Conservation (phyloP, 1,140 invertebrate species). For the Amphibalanus amphitrite region DNA sequence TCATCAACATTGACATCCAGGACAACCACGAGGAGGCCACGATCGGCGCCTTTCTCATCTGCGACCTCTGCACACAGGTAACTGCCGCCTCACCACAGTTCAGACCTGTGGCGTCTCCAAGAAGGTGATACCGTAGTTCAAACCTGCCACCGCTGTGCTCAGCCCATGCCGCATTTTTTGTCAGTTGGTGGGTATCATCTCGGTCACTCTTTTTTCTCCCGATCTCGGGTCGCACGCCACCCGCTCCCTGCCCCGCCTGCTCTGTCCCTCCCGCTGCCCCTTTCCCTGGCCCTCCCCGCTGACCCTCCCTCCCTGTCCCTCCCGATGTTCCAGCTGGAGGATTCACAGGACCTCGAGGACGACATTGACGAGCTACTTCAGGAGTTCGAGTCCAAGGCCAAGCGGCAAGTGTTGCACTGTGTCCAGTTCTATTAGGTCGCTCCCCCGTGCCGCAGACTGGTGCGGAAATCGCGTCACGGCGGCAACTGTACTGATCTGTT, state of each 20-base stretch:
- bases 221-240: neutral
- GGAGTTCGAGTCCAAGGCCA: constrained; percentile 80
- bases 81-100: constrained; percentile 43
- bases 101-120: too few species aligned
- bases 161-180: neutral
- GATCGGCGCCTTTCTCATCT: constrained; percentile 97
- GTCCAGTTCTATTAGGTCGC: constrained; percentile 74
- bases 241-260: too few species aligned
- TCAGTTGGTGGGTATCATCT: neutral
- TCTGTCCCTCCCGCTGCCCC: neutral
- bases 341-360: constrained; percentile 88
- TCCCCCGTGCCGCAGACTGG: neutral
- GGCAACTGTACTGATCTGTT: too few species aligned
- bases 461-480: too few species aligned
- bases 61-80: constrained; percentile 52
- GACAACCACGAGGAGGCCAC: constrained; percentile 99
- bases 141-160: neutral
- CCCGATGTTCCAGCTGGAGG: constrained; percentile 45
- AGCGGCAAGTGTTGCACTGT: constrained; percentile 75
- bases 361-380: constrained; percentile 94
- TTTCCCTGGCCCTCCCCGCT: neutral
- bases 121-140: too few species aligned
- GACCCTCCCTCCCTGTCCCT: neutral
- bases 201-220: neutral
- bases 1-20: constrained; percentile 97